These are phyloP conservation scores for Holacanthus passer DNA, from an alignment of 2,113 vertebrate genomes.

Conservation along the genomic window DNA sequence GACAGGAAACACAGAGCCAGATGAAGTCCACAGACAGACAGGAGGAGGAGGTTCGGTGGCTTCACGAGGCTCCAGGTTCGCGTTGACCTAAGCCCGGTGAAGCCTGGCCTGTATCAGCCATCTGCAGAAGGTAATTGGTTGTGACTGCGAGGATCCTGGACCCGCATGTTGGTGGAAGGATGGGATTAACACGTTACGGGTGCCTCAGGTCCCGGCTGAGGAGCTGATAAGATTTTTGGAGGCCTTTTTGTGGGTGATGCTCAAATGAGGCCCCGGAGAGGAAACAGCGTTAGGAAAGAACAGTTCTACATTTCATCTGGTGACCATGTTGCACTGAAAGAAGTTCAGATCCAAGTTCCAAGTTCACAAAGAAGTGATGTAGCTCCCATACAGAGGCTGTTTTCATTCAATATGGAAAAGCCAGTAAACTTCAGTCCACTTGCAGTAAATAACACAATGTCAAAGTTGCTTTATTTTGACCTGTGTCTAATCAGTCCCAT, in stretches of 20 bases:
- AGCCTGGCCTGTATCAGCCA: constrained; percentile 76
- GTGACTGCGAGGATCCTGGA: constrained; percentile 66
- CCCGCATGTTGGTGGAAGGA: constrained; percentile 62
- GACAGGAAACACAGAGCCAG: constrained; percentile 10
- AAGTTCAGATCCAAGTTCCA: background rate
- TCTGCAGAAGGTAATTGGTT: constrained; percentile 69
- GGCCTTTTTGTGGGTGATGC: constrained; percentile 50
- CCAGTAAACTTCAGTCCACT: background rate
- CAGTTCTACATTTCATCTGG: background rate
- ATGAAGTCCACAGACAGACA: constrained; percentile 28
- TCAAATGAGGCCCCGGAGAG: constrained; percentile 56
- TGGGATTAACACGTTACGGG: constrained; percentile 74
- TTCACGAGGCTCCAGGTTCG: constrained; percentile 62
- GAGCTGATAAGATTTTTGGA: constrained; percentile 77
- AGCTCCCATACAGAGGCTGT: background rate
- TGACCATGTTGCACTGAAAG: background rate
- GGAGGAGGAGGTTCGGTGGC: constrained; percentile 20
- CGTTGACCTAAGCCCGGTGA: constrained; percentile 53
- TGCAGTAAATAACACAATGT: background rate
- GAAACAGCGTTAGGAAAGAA: background rate
- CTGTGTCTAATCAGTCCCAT: background rate
- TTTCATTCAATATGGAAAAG: background rate
- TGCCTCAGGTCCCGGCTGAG: constrained; percentile 51
- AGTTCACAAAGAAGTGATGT: background rate
- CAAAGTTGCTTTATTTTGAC: background rate